Evolutionary conservation across 1,140 invertebrate species (phyloP).

Genomic region (Cardiocondyla obscurior): DNA sequence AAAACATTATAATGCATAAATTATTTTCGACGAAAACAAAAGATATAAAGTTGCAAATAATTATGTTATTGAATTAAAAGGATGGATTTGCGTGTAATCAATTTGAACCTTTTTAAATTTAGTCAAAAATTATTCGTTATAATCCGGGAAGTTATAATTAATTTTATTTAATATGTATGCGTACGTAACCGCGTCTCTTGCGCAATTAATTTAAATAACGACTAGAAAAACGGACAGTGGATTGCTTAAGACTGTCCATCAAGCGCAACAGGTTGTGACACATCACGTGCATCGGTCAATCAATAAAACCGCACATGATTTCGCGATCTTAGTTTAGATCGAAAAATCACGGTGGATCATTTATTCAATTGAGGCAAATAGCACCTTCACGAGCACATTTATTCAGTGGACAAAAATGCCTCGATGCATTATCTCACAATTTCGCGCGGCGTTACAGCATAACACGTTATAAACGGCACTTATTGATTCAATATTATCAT

Average conservation of each 20-base stretch:
- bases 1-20: background rate
- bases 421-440: background rate
- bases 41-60: background rate
- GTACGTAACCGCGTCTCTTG: background rate
- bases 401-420: background rate
- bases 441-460: background rate
- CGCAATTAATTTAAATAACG: constrained; percentile 27
- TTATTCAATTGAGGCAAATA: background rate
- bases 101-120: background rate
- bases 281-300: constrained; percentile 58
- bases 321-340: constrained; percentile 30
- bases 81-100: background rate
- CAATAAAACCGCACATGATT: constrained; percentile 61
- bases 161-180: background rate
- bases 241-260: constrained; percentile 60
- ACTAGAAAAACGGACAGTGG: constrained; percentile 19
- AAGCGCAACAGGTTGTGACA: constrained; percentile 68
- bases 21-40: background rate
- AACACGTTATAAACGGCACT: background rate
- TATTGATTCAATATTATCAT: background rate
- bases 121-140: background rate
- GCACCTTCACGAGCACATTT: background rate
- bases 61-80: background rate
- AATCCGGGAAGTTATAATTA: background rate
- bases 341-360: background rate